phyloP scores from a whole-genome alignment of 2,113 vertebrate genomes.

The human region GRCh38 chr17:55068501-55069000 shows the following conservation, averaged over 20 bases:
- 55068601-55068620: constrained; percentile 27
- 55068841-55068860: not conserved
- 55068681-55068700: not conserved
- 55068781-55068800: constrained; percentile 31
- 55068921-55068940: not conserved
- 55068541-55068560: constrained; percentile 31
- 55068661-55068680: constrained; percentile 2
- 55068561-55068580: constrained; percentile 12
- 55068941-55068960: not conserved
- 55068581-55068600: constrained; percentile 15
- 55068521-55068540: not conserved
- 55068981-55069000: not conserved
- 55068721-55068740: not conserved
- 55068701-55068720: constrained; percentile 2
- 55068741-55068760: not conserved
- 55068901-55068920: not conserved
- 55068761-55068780: not conserved
- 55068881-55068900: not conserved
- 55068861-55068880: not conserved
- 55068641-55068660: not conserved
- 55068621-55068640: not conserved
- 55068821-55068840: not conserved
- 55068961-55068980: not conserved
- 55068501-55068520: constrained; percentile 22
- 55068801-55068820: not conserved